These are phyloP conservation scores for Lordiphosa collinella DNA, from an alignment of 1,140 invertebrate species.

Conservation along the genomic window DNA sequence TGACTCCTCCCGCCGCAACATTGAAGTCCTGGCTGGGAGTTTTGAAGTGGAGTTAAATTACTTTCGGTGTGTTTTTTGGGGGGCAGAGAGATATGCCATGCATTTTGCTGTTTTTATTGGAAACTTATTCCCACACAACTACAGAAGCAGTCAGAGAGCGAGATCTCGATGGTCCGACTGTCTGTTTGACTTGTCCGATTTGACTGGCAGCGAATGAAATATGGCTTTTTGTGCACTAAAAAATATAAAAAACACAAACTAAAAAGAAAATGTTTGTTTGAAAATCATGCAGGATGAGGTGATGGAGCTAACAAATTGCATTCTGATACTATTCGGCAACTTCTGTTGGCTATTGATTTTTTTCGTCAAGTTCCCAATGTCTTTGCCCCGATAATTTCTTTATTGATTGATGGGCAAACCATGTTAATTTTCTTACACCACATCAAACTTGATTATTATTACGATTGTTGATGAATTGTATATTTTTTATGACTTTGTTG, in stretches of 20 bases:
- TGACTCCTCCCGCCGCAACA: conserved; percentile 18
- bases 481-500: conserved; percentile 69
- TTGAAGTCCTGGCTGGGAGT: conserved; percentile 49
- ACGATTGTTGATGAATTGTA: conserved; percentile 59
- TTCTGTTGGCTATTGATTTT: conserved; percentile 71
- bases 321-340: conserved; percentile 57
- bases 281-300: conserved; percentile 43
- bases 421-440: conserved; percentile 60
- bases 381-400: conserved; percentile 15
- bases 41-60: conserved; percentile 75
- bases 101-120: conserved; percentile 52
- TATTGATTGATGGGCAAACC: conserved; percentile 66
- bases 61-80: conserved; percentile 39
- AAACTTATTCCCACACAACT: conserved; percentile 52
- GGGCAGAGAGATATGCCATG: conserved; percentile 13
- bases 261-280: conserved; percentile 29
- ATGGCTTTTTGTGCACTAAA: conserved; percentile 51
- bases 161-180: conserved; percentile 39
- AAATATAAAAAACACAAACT: conserved; percentile 5
- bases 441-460: conserved; percentile 53
- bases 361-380: conserved; percentile 24
- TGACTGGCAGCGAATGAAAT: conserved; percentile 75
- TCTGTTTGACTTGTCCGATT: conserved; percentile 70
- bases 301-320: conserved; percentile 69
- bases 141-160: background rate